Evolutionary conservation across 2,888 invertebrate species (phyloP).

Genomic region (Rotaria magnacalcarata): DNA sequence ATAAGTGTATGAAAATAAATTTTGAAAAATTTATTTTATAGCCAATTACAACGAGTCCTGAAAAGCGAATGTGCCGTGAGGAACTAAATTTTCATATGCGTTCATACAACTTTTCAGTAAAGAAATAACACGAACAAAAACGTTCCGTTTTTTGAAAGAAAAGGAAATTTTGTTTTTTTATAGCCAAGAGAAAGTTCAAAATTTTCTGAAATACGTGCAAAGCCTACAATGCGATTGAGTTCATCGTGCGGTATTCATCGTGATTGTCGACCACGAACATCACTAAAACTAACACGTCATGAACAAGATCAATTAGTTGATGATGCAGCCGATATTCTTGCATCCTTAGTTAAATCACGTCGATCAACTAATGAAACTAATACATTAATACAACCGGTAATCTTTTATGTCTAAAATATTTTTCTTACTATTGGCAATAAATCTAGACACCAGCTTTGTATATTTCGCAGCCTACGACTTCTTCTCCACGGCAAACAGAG

Average conservation of each 20-base stretch:
- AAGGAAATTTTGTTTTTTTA: background rate
- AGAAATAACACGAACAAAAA: too few relatives aligned
- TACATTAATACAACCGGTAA: background rate
- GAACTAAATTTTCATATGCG: conserved; percentile 28
- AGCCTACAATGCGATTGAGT: background rate
- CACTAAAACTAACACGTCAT: background rate
- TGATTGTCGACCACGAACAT: background rate
- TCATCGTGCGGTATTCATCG: background rate
- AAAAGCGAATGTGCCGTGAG: conserved; percentile 33
- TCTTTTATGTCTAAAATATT: background rate
- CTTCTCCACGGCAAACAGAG: background rate
- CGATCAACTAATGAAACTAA: background rate
- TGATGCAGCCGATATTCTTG: conserved; percentile 2
- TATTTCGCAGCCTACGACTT: background rate
- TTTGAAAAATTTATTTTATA: background rate
- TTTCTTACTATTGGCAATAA: too few relatives aligned
- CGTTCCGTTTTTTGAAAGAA: background rate
- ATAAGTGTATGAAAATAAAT: background rate
- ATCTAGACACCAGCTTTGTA: background rate
- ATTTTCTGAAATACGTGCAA: background rate
- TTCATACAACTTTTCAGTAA: conserved; percentile 10
- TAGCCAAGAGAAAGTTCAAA: background rate
- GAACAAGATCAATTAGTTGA: conserved; percentile 27
- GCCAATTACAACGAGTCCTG: background rate
- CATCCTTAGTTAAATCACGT: background rate